These are phyloP conservation scores for Apeltes quadracus DNA, from an alignment of 2,113 vertebrate genomes.

Conservation along the genomic window DNA sequence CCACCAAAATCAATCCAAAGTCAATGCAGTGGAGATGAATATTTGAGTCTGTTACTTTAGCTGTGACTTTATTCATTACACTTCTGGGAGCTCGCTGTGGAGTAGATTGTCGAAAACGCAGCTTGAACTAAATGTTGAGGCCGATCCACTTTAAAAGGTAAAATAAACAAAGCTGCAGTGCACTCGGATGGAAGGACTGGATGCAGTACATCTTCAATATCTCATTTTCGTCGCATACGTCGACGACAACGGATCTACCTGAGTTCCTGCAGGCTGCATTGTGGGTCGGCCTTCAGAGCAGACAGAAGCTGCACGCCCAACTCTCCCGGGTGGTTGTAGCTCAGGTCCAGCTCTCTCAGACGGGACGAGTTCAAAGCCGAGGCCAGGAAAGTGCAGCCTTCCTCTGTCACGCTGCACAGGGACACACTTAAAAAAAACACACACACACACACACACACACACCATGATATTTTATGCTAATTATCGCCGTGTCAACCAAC, in stretches of 20 bases:
- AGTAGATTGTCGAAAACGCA: neutral
- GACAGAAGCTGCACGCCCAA: slow-evolving; percentile 54
- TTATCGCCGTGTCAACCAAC: neutral
- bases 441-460: neutral
- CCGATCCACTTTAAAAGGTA: too few relatives aligned
- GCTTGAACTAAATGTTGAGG: too few relatives aligned
- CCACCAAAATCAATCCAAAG: neutral
- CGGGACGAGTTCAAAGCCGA: slow-evolving; percentile 54
- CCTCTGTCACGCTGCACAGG: slow-evolving; percentile 62
- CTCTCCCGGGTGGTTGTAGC: slow-evolving; percentile 67
- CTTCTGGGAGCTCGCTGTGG: neutral
- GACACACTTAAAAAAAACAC: slow-evolving; percentile 57
- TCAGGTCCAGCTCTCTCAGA: slow-evolving; percentile 67
- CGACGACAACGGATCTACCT: slow-evolving; percentile 35
- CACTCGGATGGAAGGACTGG: neutral
- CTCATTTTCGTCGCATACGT: neutral
- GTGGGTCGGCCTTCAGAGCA: slow-evolving; percentile 53
- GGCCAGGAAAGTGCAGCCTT: slow-evolving; percentile 62
- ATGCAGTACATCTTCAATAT: neutral
- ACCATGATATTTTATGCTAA: neutral
- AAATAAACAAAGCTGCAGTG: neutral
- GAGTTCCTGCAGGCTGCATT: slow-evolving; percentile 58
- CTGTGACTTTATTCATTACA: neutral
- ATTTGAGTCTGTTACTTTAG: neutral
- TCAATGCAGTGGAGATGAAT: neutral